Conservation (phyloP, 92 coral and sea anemone species). For the Phenganax stokvisi region DNA sequence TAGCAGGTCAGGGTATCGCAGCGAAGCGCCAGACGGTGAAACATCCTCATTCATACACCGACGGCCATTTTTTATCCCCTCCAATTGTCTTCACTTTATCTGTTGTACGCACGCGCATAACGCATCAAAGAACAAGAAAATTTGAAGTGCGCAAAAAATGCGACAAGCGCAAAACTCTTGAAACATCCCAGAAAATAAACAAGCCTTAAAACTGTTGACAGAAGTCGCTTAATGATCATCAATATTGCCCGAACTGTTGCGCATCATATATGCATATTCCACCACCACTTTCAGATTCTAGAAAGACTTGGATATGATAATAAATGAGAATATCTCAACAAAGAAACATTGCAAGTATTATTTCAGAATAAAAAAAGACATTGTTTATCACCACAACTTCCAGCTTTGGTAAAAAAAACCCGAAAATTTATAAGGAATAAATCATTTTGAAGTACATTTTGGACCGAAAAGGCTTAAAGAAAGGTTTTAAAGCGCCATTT, state of each 20-base stretch:
- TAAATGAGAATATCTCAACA: too few relatives aligned
- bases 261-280: too few relatives aligned
- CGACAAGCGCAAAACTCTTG: not conserved
- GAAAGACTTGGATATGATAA: too few relatives aligned
- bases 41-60: not conserved
- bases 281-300: too few relatives aligned
- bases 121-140: conserved; percentile 10
- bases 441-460: too few relatives aligned
- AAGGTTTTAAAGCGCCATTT: not conserved
- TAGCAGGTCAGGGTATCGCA: conserved; percentile 32
- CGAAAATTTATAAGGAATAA: too few relatives aligned
- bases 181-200: not conserved
- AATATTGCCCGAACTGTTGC: too few relatives aligned
- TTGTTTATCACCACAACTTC: too few relatives aligned
- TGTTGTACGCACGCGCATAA: conserved; percentile 29
- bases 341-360: not conserved
- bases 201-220: not conserved
- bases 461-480: too few relatives aligned
- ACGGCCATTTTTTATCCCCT: conserved; percentile 26
- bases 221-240: not conserved
- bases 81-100: conserved; percentile 16
- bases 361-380: conserved; percentile 33
- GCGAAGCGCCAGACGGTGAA: conserved; percentile 13
- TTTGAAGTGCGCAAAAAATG: conserved; percentile 11
- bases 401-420: too few relatives aligned